Evolutionary conservation across 1,140 invertebrate species (phyloP), one percentile per base, ranked within the genome.

Genomic region (Saccostrea echinata): DNA sequence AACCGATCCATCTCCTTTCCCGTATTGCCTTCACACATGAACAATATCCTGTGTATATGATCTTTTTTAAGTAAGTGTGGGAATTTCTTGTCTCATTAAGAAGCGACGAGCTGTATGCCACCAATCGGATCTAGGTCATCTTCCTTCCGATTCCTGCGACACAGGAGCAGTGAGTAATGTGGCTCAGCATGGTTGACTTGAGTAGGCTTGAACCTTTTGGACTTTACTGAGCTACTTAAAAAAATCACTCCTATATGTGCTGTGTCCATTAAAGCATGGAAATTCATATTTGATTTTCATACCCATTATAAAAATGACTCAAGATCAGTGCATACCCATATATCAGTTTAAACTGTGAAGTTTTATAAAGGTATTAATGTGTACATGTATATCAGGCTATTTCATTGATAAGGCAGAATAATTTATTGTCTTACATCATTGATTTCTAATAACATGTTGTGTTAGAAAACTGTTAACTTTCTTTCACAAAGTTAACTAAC

Each of bases 101-200:
- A 76, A 76, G 68, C 68, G 16, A 76, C 68, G 13, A 76, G 68
- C 68, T 76, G 68, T 76, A 76, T 76, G 68, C 68, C 68, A 76
- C 68, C 68, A 76, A 76, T 76, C 12, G 68, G 68, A 76, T 27
- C 68, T 76, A 30, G 68, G 30, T 76, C 68, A 30, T 76, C 68
- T 12, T 76, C 68, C 30, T 76, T 76, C 27, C 68, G 68, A 76
- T 76, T 76, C 27, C 68, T 76, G 27, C 68, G 68, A 30, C 68
- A 76, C 68, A 27, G 68, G 30, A 76, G 68, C 68, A 76, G 68
- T 76, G 68, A 76, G 68, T 76, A 76, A 30, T 27, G 24, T 30
- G 68, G 68, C 68, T 76, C 24, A 30, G 68, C 68, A 76, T 76
- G 68, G 68, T 76, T 76, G 68, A 76, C 64, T 76, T 76, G 68